These are phyloP conservation scores for Listronotus oregonensis DNA, from an alignment of 1,140 invertebrate genomes.

Conservation along the genomic window DNA sequence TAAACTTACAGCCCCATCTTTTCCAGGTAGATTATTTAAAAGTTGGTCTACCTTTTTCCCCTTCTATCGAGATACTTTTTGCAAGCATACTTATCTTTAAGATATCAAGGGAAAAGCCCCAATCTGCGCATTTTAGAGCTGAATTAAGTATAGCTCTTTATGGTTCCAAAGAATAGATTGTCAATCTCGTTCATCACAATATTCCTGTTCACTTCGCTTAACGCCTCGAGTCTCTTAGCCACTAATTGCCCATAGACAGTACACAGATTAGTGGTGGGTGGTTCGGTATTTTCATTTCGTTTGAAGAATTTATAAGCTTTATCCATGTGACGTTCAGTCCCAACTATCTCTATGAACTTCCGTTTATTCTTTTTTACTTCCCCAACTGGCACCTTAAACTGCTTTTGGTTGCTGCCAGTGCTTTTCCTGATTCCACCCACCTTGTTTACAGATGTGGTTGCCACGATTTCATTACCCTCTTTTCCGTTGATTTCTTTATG, in stretches of 20 bases:
- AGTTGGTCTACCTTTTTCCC: no score
- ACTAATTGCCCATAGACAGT: constrained; percentile 12
- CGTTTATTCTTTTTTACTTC: no score
- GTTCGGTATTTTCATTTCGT: neutral
- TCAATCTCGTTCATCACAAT: constrained; percentile 17
- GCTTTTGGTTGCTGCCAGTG: no score
- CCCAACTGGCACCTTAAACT: no score
- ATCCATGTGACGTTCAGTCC: constrained; percentile 1
- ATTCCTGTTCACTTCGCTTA: constrained; percentile 3
- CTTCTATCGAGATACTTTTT: no score
- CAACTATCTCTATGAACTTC: neutral
- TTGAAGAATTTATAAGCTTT: constrained; percentile 6
- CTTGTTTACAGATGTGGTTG: constrained; percentile 2
- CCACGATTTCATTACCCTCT: constrained; percentile 4
- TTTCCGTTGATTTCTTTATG: constrained; percentile 1
- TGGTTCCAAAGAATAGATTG: constrained; percentile 5
- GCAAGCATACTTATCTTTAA: no score
- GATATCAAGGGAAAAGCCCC: no score
- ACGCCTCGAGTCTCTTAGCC: constrained; percentile 8
- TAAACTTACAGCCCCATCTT: no score
- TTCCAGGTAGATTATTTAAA: no score
- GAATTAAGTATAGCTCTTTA: neutral
- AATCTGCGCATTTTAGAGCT: no score
- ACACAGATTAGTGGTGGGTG: constrained; percentile 7
- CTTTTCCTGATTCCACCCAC: constrained; percentile 7